Evolutionary conservation across 2,888 invertebrate genomes (phyloP), one percentile per base, ranked within the genome.

Genomic region (Diadromus collaris): DNA sequence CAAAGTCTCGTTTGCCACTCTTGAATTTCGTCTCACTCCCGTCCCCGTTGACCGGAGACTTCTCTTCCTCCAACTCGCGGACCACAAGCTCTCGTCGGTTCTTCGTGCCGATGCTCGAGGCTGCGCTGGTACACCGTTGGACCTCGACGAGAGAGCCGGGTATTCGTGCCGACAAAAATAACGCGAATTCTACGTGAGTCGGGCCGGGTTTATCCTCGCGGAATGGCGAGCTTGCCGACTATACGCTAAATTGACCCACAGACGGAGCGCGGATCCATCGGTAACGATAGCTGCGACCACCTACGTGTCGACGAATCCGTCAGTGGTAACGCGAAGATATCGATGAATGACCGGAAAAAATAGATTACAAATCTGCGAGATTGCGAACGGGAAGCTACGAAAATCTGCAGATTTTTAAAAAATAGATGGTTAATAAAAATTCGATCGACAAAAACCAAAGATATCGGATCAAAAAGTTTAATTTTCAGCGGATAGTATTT

Each of bases 121-220:
- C 75, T 73, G 60, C 48, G 70, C 73, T 56, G 68, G 51, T 58
- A 64, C 65, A 61, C 38, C 61, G 38, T 38, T 38, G 67, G 21
- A 27, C 32, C 73, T 78, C 78, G 82, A 83, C 84, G 86, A 79
- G 83, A 41, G 38, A 41, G 83, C 84, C 82, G 86, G 86, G 87
- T 88, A 90, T 90, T 89, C 87, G 88, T 88, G 89, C 87, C 86
- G 90, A 90, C 89, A 86, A 90, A 90, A 90, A 90, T 90, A 90
- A 90, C 90, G 88, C 86, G 83, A 87, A 89, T 89, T 89, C 88
- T 86, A 82, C 84, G 86, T 85, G 85, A 84, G 86, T 84, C 83
- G 78, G 79, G 73, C 79, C 78, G 72, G 74, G 76, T 81, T 78
- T 58, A 79, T 72, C 77, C 38, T 76, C 77, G 48, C 60, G 78